Evolutionary conservation across 2,113 vertebrate species (phyloP), one percentile per base, ranked within the genome.

Genomic region (Indicator maculatus): DNA sequence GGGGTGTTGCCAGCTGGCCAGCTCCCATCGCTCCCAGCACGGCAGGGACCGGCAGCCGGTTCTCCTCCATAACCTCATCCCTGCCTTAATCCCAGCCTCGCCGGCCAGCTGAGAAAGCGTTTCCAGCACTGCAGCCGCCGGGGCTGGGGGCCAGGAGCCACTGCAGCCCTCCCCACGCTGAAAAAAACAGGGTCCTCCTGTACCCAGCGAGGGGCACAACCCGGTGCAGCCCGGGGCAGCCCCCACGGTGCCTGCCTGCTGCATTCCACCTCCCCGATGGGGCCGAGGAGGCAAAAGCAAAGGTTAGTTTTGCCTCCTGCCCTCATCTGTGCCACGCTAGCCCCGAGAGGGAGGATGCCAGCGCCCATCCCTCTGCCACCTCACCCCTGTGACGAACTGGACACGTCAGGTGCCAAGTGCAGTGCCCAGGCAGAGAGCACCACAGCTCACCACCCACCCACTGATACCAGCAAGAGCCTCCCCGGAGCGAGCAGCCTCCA

Each of bases 391-490:
- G 86, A 74, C 71, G 21, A 71, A 36, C 24, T 1, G 4, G 33
- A 30, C 45, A 31, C 12, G 2, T 15, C 84, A 45, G 20, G 61
- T 27, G 61, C 36, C 66, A 47, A 63, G n/a, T n/a, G 1, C 8
- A 3, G 38, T 6, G 16, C 24, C 50, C 50, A 14, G 59, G 73
- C 16, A 3, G n/a, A 50, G 63, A 72, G 20, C 26, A 28, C 31
- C 56, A 3, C 3, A 6, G 47, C 56, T 74, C 27, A 9, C 4
- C 16, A 3, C 33, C 73, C 73, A 11, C 9, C 67, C 67, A 7
- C 60, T 1, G 2, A 28, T 3, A 14, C 45, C 1, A 1, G n/a
- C 1, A 2, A 36, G 27, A 78, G 17, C 38, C 28, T 14, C 24
- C 56, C 20, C 1, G 5, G 16, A 16, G 31, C 6, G 9, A 31